Evolutionary conservation across 2,113 vertebrate species (phyloP).

Genomic region (Plecotus auritus): DNA sequence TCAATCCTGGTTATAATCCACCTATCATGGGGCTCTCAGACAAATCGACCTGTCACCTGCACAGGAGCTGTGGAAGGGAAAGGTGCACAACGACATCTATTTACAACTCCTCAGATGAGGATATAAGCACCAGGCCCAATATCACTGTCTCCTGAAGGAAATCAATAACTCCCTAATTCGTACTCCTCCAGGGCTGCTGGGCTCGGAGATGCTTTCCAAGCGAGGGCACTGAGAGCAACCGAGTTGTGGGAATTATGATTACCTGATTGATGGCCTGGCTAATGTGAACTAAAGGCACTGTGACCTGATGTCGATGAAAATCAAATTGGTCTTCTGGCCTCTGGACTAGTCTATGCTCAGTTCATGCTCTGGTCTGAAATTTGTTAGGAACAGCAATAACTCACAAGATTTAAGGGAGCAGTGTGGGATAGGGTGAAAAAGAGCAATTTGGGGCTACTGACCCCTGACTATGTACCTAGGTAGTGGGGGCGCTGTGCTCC

Average conservation of each 20-base stretch:
- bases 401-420: neutral
- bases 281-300: neutral
- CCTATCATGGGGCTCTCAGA: neutral
- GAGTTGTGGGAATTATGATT: neutral
- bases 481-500: neutral
- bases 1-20: neutral
- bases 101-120: neutral
- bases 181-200: neutral
- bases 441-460: neutral
- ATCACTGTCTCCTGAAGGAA: neutral
- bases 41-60: neutral
- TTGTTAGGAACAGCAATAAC: neutral
- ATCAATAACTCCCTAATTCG: conserved; percentile 23
- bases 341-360: neutral
- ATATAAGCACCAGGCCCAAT: neutral
- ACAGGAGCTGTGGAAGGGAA: neutral
- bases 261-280: neutral
- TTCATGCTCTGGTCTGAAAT: neutral
- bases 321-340: neutral
- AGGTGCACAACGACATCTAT: neutral
- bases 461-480: neutral
- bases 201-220: neutral
- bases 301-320: neutral
- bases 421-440: neutral
- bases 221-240: neutral